phyloP scores from a whole-genome alignment of 2,797 vertebrate species.

The Sylvia borin region DNA sequence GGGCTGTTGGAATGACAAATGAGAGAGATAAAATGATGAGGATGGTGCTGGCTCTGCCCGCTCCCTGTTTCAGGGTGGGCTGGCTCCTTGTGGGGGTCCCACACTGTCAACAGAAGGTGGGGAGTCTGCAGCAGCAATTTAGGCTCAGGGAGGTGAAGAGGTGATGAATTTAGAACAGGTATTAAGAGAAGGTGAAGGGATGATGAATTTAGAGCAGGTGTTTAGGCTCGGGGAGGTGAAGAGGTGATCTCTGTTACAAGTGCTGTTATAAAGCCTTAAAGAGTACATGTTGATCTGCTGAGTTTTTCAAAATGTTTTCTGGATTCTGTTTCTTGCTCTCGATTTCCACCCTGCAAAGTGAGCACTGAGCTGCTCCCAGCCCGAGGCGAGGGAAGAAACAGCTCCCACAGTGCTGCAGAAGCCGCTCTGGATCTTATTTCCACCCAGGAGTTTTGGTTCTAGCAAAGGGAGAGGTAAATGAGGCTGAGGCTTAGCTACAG shows the following conservation, averaged over 20 bases:
- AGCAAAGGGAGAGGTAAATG: background rate
- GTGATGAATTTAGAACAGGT: background rate
- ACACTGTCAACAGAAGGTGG: background rate
- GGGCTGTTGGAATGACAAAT: conserved; percentile 6
- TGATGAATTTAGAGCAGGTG: background rate
- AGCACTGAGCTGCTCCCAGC: background rate
- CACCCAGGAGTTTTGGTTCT: background rate
- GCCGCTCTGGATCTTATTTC: background rate
- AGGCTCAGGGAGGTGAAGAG: background rate
- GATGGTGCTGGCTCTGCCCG: background rate
- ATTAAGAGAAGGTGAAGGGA: background rate
- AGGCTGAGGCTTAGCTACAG: background rate
- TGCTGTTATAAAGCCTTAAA: background rate
- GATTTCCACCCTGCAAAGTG: background rate
- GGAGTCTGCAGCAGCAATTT: background rate
- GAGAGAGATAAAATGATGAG: background rate
- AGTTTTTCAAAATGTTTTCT: background rate
- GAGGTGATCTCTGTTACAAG: background rate
- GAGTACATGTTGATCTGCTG: background rate
- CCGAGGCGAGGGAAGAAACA: background rate
- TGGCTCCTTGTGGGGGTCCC: background rate
- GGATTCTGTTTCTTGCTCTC: background rate
- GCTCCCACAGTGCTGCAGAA: background rate
- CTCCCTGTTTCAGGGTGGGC: background rate
- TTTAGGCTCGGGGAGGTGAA: background rate